These are phyloP conservation scores for Zaprionus capensis DNA, from an alignment of 1,140 invertebrate genomes.

Conservation along the genomic window DNA sequence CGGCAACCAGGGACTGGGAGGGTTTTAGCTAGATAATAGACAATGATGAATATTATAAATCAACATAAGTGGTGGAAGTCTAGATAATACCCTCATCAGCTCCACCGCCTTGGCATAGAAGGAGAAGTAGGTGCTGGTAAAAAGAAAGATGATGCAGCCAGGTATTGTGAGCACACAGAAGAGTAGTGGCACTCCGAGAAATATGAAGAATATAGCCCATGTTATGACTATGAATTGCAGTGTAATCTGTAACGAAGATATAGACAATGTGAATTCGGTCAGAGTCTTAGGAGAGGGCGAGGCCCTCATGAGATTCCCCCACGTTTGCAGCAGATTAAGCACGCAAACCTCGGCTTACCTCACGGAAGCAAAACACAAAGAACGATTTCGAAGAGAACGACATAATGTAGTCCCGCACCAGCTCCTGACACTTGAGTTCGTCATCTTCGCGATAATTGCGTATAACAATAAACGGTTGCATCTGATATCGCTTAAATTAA, in stretches of 20 bases:
- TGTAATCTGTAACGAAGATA: constrained; percentile 68
- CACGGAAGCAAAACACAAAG: constrained; percentile 73
- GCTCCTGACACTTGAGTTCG: constrained; percentile 79
- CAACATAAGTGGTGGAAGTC: neutral
- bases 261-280: constrained; percentile 8
- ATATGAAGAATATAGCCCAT: constrained; percentile 84
- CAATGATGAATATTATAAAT: neutral
- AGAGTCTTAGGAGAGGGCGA: neutral
- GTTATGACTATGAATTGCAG: constrained; percentile 82
- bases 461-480: constrained; percentile 83
- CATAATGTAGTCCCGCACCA: constrained; percentile 82
- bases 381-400: constrained; percentile 80
- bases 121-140: constrained; percentile 75
- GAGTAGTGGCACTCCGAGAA: constrained; percentile 76
- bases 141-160: constrained; percentile 73
- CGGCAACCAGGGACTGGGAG: constrained; percentile 74
- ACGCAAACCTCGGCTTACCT: constrained; percentile 62
- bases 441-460: constrained; percentile 75
- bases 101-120: constrained; percentile 81
- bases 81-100: constrained; percentile 62
- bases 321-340: constrained; percentile 48
- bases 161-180: constrained; percentile 80
- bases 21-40: constrained; percentile 57
- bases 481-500: constrained; percentile 42
- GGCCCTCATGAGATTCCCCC: constrained; percentile 8